A percentile compares a stretch with the other conserved stretches of the same genome.
These are phyloP conservation scores for Mimumesa dahlbomi DNA, from an alignment of 2,888 invertebrate species.

Conservation along the genomic window DNA sequence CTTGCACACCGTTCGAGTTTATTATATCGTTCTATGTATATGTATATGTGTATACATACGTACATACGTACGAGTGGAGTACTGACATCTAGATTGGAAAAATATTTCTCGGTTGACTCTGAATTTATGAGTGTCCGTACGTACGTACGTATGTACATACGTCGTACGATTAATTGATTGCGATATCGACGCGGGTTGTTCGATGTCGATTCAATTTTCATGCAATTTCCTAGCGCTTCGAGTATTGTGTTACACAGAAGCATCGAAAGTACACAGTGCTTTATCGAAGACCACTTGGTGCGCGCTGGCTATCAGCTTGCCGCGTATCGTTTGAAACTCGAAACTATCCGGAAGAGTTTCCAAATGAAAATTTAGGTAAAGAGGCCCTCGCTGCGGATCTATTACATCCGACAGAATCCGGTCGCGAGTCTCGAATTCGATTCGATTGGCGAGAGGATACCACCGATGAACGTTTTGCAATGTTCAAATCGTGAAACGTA, in stretches of 20 bases:
- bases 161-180: neutral
- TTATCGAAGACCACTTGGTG: conserved; percentile 33
- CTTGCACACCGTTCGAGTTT: no score
- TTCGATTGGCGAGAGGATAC: neutral
- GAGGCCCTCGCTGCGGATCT: neutral
- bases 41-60: no score
- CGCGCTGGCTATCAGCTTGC: conserved; percentile 19
- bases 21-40: no score
- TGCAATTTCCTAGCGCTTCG: neutral
- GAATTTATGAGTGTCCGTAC: neutral
- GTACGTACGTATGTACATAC: neutral
- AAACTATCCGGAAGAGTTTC: neutral
- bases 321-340: conserved; percentile 21
- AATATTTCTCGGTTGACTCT: neutral
- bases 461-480: no score
- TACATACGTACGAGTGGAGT: no score
- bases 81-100: no score
- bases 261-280: conserved; percentile 9
- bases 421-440: neutral
- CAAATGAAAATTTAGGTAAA: conserved; percentile 1
- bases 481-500: no score
- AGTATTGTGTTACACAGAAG: conserved; percentile 41
- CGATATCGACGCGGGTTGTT: neutral
- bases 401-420: neutral
- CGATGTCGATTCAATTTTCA: conserved; percentile 8